Percentiles rank a stretch among this genome's conserved stretches.
Conservation (phyloP, 2,888 invertebrate genomes). For the Listrodromus nycthemerus region DNA sequence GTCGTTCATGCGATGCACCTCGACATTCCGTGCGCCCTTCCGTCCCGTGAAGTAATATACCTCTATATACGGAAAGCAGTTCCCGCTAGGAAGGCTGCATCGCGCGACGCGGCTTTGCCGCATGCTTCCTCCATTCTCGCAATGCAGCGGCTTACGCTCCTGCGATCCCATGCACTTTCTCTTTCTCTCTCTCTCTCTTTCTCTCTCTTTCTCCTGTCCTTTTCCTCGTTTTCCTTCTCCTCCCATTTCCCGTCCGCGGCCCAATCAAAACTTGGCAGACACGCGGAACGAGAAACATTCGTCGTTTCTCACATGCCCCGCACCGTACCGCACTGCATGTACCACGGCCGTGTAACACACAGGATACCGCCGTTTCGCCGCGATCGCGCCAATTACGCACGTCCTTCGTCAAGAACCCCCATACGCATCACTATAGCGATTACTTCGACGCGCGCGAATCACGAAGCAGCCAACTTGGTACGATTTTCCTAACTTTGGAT, state of each 20-base stretch:
- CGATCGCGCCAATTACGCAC: conserved; percentile 21
- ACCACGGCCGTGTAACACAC: not conserved
- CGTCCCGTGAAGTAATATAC: conserved; percentile 33
- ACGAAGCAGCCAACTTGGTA: not conserved
- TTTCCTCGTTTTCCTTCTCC: conserved; percentile 13
- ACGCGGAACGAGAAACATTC: conserved; percentile 67
- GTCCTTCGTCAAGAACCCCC: not conserved
- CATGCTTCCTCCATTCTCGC: conserved; percentile 38
- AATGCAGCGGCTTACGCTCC: conserved; percentile 24
- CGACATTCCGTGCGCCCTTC: conserved; percentile 57
- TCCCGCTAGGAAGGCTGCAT: conserved; percentile 11
- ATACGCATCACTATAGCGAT: not conserved
- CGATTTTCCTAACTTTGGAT: no score
- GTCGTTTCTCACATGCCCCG: conserved; percentile 33
- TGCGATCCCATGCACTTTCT: conserved; percentile 36
- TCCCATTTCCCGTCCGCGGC: conserved; percentile 45
- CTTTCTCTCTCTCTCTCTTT: conserved; percentile 22
- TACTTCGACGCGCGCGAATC: not conserved
- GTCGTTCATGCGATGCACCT: conserved; percentile 69
- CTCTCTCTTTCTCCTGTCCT: conserved; percentile 26
- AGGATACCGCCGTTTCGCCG: conserved; percentile 1
- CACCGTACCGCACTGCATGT: conserved; percentile 4
- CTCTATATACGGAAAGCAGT: conserved; percentile 16
- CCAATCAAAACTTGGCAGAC: conserved; percentile 79
- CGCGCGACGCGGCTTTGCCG: conserved; percentile 21